These are phyloP conservation scores for Drosophila quadrilineata DNA, from an alignment of 1,140 invertebrate genomes.

Conservation along the genomic window DNA sequence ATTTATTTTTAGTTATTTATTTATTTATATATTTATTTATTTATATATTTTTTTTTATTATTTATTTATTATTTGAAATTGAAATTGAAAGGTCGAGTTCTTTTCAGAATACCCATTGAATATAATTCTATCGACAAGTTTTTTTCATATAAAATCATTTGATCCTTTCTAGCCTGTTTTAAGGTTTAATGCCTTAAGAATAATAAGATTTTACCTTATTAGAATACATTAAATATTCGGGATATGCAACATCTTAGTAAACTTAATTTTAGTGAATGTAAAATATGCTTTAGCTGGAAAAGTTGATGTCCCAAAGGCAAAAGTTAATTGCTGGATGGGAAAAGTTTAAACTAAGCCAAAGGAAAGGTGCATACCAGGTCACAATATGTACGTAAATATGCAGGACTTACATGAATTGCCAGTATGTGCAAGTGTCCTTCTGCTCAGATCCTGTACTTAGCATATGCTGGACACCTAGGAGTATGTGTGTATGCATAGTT, in stretches of 20 bases:
- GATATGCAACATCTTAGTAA: too few species aligned
- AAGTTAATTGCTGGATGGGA: constrained; percentile 49
- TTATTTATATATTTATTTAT: too few species aligned
- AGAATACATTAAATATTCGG: neutral
- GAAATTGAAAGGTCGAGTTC: neutral
- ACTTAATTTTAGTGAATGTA: neutral
- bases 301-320: constrained; percentile 17
- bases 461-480: constrained; percentile 22
- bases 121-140: too few species aligned
- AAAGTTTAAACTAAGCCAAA: constrained; percentile 32
- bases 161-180: too few species aligned
- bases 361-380: constrained; percentile 32
- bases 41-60: too few species aligned
- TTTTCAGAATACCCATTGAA: too few species aligned
- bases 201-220: too few species aligned
- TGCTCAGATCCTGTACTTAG: neutral
- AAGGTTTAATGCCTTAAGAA: too few species aligned
- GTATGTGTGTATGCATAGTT: neutral
- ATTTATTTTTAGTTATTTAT: too few species aligned
- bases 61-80: too few species aligned
- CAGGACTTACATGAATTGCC: constrained; percentile 20
- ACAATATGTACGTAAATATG: constrained; percentile 24
- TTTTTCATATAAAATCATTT: too few species aligned
- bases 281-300: constrained; percentile 2
- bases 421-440: constrained; percentile 4